phyloP scores from a whole-genome alignment of 1,140 invertebrate genomes.

The Lasaia peninsularis region DNA sequence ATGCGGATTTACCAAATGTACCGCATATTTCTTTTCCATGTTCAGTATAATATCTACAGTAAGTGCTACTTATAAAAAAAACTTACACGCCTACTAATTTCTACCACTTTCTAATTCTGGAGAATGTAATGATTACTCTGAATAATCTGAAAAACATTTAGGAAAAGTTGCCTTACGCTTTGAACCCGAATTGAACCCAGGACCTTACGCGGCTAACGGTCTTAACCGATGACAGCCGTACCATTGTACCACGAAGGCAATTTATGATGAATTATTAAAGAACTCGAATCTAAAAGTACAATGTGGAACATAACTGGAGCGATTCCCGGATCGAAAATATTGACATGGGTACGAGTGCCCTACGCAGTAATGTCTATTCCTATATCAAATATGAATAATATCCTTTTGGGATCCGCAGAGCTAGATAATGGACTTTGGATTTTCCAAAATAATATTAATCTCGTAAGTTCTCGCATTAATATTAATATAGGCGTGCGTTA shows the following conservation, averaged over 20 bases:
- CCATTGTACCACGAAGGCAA: not conserved
- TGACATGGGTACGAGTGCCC: not conserved
- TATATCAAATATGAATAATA: conserved; percentile 14
- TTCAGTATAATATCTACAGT: too few species aligned
- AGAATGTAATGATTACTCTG: too few species aligned
- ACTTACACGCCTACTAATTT: too few species aligned
- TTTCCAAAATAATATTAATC: conserved; percentile 25
- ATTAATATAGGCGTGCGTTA: conserved; percentile 28
- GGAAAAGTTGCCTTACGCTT: too few species aligned
- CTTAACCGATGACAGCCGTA: too few species aligned
- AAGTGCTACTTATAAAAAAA: too few species aligned
- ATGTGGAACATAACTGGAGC: not conserved
- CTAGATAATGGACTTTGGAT: conserved; percentile 13
- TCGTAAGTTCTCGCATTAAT: conserved; percentile 30
- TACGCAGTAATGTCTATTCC: not conserved
- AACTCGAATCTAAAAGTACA: not conserved
- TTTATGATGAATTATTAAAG: not conserved
- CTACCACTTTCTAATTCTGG: too few species aligned
- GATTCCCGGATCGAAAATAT: not conserved
- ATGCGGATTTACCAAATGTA: too few species aligned
- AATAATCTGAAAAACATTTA: too few species aligned
- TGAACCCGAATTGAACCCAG: too few species aligned
- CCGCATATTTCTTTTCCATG: too few species aligned
- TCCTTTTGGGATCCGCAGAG: conserved; percentile 15
- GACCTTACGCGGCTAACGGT: too few species aligned